A percentile compares a stretch with the other conserved stretches of the same genome.
Conservation (phyloP, 2,888 invertebrate genomes). For the Drosophila prostipennis region DNA sequence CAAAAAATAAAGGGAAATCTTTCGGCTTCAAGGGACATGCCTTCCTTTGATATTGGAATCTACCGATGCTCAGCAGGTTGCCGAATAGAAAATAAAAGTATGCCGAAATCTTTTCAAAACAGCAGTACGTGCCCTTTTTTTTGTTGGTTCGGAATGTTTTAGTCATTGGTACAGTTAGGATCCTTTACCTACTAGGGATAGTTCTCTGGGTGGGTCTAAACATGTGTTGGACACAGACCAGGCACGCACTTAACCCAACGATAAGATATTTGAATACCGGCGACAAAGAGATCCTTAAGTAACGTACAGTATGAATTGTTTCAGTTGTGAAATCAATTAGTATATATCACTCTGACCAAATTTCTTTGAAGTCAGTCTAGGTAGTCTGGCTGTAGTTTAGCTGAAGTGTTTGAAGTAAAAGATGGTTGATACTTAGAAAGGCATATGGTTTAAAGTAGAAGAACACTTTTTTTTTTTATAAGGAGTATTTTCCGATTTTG, state of each 20-base stretch:
- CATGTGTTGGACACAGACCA: slow-evolving; percentile 38
- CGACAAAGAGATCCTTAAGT: slow-evolving; percentile 6
- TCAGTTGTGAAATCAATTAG: slow-evolving; percentile 42
- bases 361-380: background rate
- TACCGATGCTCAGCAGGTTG: slow-evolving; percentile 30
- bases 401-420: background rate
- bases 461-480: background rate
- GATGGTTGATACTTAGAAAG: background rate
- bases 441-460: background rate
- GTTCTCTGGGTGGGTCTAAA: slow-evolving; percentile 10
- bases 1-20: slow-evolving; percentile 36
- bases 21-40: background rate
- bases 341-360: slow-evolving; percentile 9
- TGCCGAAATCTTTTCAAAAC: slow-evolving; percentile 9
- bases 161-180: slow-evolving; percentile 23
- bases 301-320: background rate
- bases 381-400: background rate
- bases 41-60: slow-evolving; percentile 20
- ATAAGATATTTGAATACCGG: slow-evolving; percentile 35
- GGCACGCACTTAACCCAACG: slow-evolving; percentile 38
- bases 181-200: background rate
- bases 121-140: slow-evolving; percentile 31
- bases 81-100: slow-evolving; percentile 2
- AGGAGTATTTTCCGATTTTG: background rate
- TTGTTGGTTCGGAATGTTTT: background rate